Conservation (phyloP, 2,797 vertebrate species). For the Cynopterus sphinx region DNA sequence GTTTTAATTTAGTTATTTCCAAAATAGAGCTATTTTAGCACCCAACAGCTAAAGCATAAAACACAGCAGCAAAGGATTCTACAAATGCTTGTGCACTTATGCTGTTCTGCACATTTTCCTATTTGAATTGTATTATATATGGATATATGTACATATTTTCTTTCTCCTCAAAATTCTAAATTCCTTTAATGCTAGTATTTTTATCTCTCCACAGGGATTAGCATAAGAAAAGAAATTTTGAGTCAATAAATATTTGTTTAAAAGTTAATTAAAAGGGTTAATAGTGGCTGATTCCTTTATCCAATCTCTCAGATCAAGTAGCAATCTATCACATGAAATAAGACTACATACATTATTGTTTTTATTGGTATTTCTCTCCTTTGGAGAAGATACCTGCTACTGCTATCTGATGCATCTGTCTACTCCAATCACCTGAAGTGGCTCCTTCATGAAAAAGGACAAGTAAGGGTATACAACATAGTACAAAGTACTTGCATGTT, state of each 20-base stretch:
- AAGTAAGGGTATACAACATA: background rate
- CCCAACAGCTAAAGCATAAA: background rate
- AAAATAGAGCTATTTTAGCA: background rate
- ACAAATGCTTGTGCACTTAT: background rate
- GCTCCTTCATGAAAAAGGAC: background rate
- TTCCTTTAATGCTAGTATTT: conserved; percentile 2
- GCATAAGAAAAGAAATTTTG: conserved; percentile 3
- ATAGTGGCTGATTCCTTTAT: background rate
- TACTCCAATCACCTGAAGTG: background rate
- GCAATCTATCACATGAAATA: background rate
- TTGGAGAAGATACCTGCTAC: background rate
- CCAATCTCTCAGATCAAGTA: background rate
- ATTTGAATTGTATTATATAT: background rate
- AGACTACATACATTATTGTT: background rate
- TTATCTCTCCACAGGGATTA: background rate
- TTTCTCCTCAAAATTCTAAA: conserved; percentile 24
- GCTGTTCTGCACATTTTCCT: background rate
- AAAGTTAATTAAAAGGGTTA: background rate
- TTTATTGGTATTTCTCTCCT: background rate
- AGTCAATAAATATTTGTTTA: background rate
- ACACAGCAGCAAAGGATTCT: background rate
- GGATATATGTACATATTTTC: background rate
- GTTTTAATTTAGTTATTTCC: background rate
- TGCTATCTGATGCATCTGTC: background rate
- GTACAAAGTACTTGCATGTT: background rate